Evolutionary conservation across 2,113 vertebrate genomes (phyloP).

Genomic region (Sphyrna mokarran): DNA sequence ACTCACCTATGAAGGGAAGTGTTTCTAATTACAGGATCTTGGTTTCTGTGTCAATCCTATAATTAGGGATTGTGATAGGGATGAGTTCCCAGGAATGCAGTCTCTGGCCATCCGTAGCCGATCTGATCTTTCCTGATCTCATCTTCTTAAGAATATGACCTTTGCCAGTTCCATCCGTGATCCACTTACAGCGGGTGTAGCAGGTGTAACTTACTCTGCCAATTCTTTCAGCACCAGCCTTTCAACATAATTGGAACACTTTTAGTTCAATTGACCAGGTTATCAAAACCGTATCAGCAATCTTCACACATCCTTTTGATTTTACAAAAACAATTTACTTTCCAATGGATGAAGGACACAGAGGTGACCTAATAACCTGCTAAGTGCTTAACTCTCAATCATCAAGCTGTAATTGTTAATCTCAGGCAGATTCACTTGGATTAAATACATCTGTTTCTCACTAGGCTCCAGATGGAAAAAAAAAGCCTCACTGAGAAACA

Average conservation of each 20-base stretch:
- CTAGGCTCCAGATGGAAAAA: background rate
- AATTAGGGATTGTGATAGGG: constrained; percentile 48
- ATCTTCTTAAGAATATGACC: constrained; percentile 41
- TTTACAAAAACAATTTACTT: background rate
- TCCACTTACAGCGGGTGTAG: constrained; percentile 44
- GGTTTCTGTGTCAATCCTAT: constrained; percentile 42
- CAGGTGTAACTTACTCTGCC: constrained; percentile 46
- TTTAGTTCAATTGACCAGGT: background rate
- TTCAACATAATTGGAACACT: constrained; percentile 51
- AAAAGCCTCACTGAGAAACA: background rate
- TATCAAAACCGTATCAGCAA: background rate
- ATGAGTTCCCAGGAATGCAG: constrained; percentile 51
- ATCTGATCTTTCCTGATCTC: constrained; percentile 47
- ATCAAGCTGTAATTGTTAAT: background rate
- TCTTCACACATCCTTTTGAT: background rate
- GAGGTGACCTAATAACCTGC: background rate
- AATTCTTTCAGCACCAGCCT: constrained; percentile 51
- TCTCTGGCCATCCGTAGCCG: constrained; percentile 52
- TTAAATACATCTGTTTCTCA: background rate
- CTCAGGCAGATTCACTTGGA: background rate
- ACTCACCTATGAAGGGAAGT: constrained; percentile 50
- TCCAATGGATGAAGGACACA: background rate
- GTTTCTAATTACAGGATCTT: constrained; percentile 40
- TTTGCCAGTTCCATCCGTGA: constrained; percentile 45
- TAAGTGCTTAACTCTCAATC: background rate